phyloP scores from a whole-genome alignment of 2,113 vertebrate genomes.

The Colistium nudipinnis region DNA sequence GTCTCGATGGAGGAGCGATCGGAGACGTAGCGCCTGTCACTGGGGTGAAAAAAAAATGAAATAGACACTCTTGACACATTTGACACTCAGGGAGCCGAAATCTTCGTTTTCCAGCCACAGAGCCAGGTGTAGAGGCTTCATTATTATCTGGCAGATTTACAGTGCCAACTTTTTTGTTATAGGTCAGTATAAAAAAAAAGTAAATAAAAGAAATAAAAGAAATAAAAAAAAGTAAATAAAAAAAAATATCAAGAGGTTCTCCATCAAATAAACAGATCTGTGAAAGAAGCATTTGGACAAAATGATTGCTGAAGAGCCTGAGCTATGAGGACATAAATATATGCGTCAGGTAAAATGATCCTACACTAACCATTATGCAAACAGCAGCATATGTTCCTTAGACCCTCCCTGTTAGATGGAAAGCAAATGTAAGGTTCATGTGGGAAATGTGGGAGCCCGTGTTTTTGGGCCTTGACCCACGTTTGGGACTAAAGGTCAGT shows the following conservation, averaged over 20 bases:
- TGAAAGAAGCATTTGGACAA: not conserved
- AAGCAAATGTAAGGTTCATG: not conserved
- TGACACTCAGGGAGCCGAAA: too few species aligned
- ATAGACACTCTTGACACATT: too few species aligned
- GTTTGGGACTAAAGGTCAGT: not conserved
- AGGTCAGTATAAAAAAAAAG: too few species aligned
- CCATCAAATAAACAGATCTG: too few species aligned
- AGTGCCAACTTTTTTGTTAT: too few species aligned
- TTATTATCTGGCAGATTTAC: too few species aligned
- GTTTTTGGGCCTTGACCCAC: not conserved
- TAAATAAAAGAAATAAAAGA: not conserved
- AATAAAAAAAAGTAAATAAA: not conserved
- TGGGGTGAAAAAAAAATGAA: not conserved
- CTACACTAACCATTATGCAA: not conserved
- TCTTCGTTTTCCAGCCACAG: too few species aligned
- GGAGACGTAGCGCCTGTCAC: constrained; percentile 82
- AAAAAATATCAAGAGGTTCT: too few species aligned
- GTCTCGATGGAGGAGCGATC: constrained; percentile 84
- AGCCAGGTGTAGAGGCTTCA: too few species aligned
- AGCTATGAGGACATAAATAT: not conserved
- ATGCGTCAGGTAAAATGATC: not conserved
- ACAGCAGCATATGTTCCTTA: not conserved
- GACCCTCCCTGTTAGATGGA: not conserved
- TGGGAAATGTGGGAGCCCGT: not conserved
- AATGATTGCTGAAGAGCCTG: not conserved